phyloP scores from a whole-genome alignment of 2,113 vertebrate species.

The Oreochromis niloticus region DNA sequence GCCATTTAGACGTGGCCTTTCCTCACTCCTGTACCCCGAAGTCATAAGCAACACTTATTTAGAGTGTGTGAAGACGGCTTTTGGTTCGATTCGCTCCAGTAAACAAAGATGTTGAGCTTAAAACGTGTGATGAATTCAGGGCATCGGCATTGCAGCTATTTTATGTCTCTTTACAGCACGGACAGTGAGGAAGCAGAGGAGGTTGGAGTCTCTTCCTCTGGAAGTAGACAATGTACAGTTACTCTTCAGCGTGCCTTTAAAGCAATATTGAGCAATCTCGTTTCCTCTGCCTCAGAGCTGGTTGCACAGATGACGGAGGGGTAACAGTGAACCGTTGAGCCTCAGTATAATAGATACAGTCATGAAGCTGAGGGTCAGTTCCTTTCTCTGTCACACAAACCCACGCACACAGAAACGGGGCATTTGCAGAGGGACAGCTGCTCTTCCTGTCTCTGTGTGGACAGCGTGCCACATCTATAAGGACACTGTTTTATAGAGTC shows the following conservation, averaged over 20 bases:
- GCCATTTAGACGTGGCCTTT: slow-evolving; percentile 6
- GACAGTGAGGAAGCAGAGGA: slow-evolving; percentile 45
- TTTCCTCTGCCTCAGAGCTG: slow-evolving; percentile 12
- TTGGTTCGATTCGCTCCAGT: background rate
- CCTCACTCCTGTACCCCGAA: background rate
- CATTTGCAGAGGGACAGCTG: slow-evolving; percentile 55
- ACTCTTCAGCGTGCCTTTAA: slow-evolving; percentile 7
- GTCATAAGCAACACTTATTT: slow-evolving; percentile 11
- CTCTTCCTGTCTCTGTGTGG: slow-evolving; percentile 63
- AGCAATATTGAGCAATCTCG: slow-evolving; percentile 11
- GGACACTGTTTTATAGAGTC: slow-evolving; percentile 23
- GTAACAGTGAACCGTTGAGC: slow-evolving; percentile 39
- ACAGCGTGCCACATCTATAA: slow-evolving; percentile 41
- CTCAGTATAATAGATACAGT: slow-evolving; percentile 66
- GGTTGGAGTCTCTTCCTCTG: slow-evolving; percentile 51
- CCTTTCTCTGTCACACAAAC: slow-evolving; percentile 18
- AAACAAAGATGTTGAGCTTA: background rate
- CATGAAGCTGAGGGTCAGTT: slow-evolving; percentile 58
- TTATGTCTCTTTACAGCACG: slow-evolving; percentile 12
- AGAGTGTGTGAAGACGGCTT: background rate
- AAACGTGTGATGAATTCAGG: background rate
- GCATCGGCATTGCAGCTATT: slow-evolving; percentile 1
- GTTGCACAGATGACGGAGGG: slow-evolving; percentile 21
- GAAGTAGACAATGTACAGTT: slow-evolving; percentile 2
- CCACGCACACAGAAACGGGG: background rate